Base-by-base conservation (phyloP, 2,113 vertebrate genomes). In the Theropithecus gelada region DNA sequence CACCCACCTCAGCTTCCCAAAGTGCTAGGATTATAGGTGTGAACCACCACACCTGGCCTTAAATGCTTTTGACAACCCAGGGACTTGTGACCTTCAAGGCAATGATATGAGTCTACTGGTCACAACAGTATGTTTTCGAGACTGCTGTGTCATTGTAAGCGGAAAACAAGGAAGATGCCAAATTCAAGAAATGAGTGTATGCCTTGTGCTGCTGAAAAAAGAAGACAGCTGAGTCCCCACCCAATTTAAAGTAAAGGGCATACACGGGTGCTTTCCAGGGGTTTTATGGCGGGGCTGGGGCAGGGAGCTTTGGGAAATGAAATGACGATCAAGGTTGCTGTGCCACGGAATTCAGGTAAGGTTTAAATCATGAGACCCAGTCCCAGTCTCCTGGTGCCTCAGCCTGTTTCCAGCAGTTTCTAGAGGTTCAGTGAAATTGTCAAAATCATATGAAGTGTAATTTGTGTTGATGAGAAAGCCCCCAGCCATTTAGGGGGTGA, bases 261-360 rank as follows among this genome's bases (percentile, higher is more conserved):
- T 1, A 0, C 0, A 13, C 30, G 1, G 35, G 68, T 45, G 57
- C 48, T 11, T 75, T n/a, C 3, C 23, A 38, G 48, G 23, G 0
- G 1, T 6, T 16, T 57, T 4, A 25, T 8, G 75, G 59, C 12
- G 32, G 59, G 23, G 4, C 5, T 1, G 9, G 5, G 6, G 22
- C 22, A 4, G 35, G 38, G 1, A 7, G 32, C 75, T 18, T 5
- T 1, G 52, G n/a, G 70, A 13, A 23, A 20, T 11, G 48, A 40
- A 35, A 17, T 32, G 13, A n/a, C 2, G 2, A 0, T 16, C 5
- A 0, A 20, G 55, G 70, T 4, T 18, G 18, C 59, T 0, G 0
- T 11, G 40, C 40, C 25, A 16, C 0, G 8, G 66, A 38, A 4
- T 50, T n/a, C 12, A n/a, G 2, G 52, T 23, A 8, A 88, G 70